Percentiles rank a stretch among this genome's conserved stretches.
Evolutionary conservation across 2,888 invertebrate genomes (phyloP).

Genomic region (Euclidia mi): DNA sequence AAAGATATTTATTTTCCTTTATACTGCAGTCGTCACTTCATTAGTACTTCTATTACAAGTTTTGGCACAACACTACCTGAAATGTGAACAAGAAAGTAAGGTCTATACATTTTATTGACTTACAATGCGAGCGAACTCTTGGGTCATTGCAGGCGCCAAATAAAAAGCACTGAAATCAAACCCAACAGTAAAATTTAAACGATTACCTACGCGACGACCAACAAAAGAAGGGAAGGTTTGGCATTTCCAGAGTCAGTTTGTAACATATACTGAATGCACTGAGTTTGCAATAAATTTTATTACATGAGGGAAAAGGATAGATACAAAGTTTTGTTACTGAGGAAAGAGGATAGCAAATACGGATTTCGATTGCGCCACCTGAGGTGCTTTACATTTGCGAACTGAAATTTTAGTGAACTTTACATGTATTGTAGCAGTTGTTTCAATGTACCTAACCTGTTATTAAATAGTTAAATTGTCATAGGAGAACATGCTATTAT

Average conservation of each 20-base stretch:
- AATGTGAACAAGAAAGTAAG: too few species aligned
- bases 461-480: constrained; percentile 7
- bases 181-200: background rate
- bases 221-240: constrained; percentile 6
- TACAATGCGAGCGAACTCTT: background rate
- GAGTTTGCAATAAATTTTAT: constrained; percentile 21
- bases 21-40: too few species aligned
- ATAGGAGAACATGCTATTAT: background rate
- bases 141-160: background rate
- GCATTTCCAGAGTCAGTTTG: constrained; percentile 13
- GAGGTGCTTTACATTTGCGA: constrained; percentile 41
- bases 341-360: constrained; percentile 25
- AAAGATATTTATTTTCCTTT: too few species aligned
- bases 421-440: constrained; percentile 17
- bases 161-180: constrained; percentile 5
- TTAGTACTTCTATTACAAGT: too few species aligned
- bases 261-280: constrained; percentile 10
- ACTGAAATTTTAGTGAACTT: constrained; percentile 35
- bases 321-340: constrained; percentile 4
- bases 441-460: constrained; percentile 7
- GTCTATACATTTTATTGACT: background rate
- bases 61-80: too few species aligned
- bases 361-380: constrained; percentile 37
- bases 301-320: constrained; percentile 23
- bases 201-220: background rate